Evolutionary conservation across 2,888 invertebrate genomes (phyloP).

Genomic region (Parnassius smintheus): DNA sequence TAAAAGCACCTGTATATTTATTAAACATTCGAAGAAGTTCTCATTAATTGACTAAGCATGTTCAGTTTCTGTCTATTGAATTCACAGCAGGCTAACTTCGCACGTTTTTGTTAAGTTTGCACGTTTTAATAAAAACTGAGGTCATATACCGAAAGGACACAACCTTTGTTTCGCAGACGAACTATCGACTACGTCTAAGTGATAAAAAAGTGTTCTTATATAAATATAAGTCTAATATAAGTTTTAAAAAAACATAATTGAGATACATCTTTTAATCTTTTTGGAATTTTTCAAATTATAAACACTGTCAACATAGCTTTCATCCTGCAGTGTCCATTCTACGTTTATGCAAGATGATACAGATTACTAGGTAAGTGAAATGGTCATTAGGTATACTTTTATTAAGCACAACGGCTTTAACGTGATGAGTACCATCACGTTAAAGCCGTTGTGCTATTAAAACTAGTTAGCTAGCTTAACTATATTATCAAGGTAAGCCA

Average conservation of each 20-base stretch:
- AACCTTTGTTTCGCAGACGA: constrained; percentile 27
- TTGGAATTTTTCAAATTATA: constrained; percentile 28
- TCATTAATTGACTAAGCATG: constrained; percentile 11
- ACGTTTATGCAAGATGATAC: constrained; percentile 67
- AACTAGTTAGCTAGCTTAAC: too few species aligned
- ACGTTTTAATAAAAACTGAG: constrained; percentile 18
- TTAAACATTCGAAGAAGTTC: background rate
- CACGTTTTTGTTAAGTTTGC: constrained; percentile 27
- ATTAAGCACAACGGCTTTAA: too few species aligned
- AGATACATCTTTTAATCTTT: constrained; percentile 40
- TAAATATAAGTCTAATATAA: constrained; percentile 36
- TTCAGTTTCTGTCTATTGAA: constrained; percentile 20
- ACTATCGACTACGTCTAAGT: constrained; percentile 33
- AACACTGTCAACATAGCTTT: constrained; percentile 34
- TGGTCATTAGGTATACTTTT: too few species aligned
- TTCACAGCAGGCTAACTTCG: constrained; percentile 10
- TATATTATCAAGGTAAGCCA: too few species aligned
- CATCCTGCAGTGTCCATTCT: constrained; percentile 41
- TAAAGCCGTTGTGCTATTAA: too few species aligned
- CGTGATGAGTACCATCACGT: too few species aligned
- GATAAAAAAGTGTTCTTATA: constrained; percentile 56
- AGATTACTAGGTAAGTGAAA: constrained; percentile 63
- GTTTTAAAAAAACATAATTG: constrained; percentile 42
- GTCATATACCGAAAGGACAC: constrained; percentile 32
- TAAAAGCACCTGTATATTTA: constrained; percentile 43